phyloP scores from a whole-genome alignment of 1,140 invertebrate species.

The Nebria ingens region DNA sequence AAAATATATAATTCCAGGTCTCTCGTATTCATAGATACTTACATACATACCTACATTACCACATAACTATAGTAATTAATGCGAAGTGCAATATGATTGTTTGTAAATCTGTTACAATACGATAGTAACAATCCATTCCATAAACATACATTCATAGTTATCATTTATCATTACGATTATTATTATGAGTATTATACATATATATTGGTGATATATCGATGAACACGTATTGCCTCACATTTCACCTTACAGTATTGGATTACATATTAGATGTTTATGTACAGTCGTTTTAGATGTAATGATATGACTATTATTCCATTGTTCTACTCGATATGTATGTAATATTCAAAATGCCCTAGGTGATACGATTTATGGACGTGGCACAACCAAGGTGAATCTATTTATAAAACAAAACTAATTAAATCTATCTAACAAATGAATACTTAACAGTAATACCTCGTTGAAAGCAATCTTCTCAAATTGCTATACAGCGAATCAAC shows the following conservation, averaged over 20 bases:
- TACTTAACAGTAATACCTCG: too few species aligned
- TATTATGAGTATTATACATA: too few species aligned
- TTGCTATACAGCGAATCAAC: too few species aligned
- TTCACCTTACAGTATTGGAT: constrained; percentile 8
- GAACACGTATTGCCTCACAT: constrained; percentile 6
- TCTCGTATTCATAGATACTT: not conserved
- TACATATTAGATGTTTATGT: constrained; percentile 8
- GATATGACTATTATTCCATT: not conserved
- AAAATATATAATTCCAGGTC: constrained; percentile 3
- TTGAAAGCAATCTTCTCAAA: too few species aligned
- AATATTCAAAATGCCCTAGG: too few species aligned
- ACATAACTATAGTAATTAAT: not conserved
- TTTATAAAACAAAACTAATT: too few species aligned
- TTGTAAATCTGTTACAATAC: constrained; percentile 6
- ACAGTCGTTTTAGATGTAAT: constrained; percentile 7
- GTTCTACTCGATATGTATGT: not conserved
- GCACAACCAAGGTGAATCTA: too few species aligned
- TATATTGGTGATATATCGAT: not conserved
- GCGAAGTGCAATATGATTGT: not conserved
- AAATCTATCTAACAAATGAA: too few species aligned
- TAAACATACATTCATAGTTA: constrained; percentile 1
- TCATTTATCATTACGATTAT: not conserved
- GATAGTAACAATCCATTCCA: not conserved
- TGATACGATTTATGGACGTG: too few species aligned
- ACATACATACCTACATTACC: not conserved